Percentiles rank a stretch among this genome's conserved stretches.
These are phyloP conservation scores for Castor canadensis DNA, from an alignment of 2,113 vertebrate species.

Conservation along the genomic window DNA sequence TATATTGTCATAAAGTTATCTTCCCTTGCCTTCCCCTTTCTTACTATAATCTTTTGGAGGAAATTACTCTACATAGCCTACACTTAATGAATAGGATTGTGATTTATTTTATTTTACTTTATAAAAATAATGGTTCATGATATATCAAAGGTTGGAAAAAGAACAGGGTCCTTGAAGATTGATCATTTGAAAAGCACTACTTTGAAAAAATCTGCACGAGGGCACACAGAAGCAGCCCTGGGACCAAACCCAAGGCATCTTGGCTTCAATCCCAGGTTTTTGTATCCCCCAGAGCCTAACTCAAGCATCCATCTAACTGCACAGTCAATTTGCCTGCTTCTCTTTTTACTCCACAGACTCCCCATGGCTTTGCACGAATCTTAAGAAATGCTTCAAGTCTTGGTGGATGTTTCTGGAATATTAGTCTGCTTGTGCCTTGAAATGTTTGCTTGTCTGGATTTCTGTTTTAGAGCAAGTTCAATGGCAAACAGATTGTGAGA, in stretches of 20 bases:
- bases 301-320: not conserved
- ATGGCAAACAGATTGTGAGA: not conserved
- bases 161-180: not conserved
- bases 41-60: not conserved
- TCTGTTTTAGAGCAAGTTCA: slow-evolving; percentile 7
- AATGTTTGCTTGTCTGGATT: not conserved
- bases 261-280: slow-evolving; percentile 22
- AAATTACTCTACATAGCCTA: not conserved
- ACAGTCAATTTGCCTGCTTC: not conserved
- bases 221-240: not conserved
- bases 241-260: not conserved
- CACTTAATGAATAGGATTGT: not conserved
- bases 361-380: not conserved
- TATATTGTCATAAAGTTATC: not conserved
- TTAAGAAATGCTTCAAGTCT: slow-evolving; percentile 8
- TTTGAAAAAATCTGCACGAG: not conserved
- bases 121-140: slow-evolving; percentile 35
- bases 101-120: slow-evolving; percentile 37
- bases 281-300: not conserved
- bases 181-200: slow-evolving; percentile 21
- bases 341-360: not conserved
- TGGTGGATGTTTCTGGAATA: not conserved
- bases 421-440: not conserved
- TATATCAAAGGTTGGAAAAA: slow-evolving; percentile 32
- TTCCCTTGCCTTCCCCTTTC: not conserved